Conservation (phyloP, 2,888 invertebrate genomes). For the Sthenelais limicola region DNA sequence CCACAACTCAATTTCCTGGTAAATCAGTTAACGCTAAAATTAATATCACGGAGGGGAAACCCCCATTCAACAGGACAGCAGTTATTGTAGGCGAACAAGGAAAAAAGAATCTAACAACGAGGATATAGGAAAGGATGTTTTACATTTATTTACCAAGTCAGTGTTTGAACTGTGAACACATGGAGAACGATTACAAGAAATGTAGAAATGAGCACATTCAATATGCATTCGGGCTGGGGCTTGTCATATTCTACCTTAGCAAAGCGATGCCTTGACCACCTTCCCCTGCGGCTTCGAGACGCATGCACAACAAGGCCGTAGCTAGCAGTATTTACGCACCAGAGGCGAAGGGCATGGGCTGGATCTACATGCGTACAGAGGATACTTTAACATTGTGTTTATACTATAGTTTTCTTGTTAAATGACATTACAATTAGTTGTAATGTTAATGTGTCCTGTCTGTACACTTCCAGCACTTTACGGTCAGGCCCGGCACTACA, state of each 20-base stretch:
- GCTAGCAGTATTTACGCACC: constrained; percentile 40
- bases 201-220: constrained; percentile 40
- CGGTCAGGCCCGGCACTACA: constrained; percentile 35
- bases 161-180: constrained; percentile 39
- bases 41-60: too few species aligned
- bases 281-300: constrained; percentile 39
- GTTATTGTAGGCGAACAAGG: too few species aligned
- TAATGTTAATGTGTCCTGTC: too few species aligned
- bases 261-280: constrained; percentile 35
- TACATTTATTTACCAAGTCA: constrained; percentile 40
- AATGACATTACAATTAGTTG: too few species aligned
- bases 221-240: constrained; percentile 39
- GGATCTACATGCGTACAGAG: constrained; percentile 14
- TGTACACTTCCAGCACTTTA: too few species aligned
- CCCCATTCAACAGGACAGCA: too few species aligned
- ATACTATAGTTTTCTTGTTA: too few species aligned
- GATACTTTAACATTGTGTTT: too few species aligned
- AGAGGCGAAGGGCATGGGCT: constrained; percentile 31
- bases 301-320: constrained; percentile 36
- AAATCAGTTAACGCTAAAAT: too few species aligned
- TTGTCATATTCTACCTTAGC: constrained; percentile 38
- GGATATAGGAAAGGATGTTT: constrained; percentile 39
- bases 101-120: too few species aligned
- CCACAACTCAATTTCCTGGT: too few species aligned
- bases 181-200: constrained; percentile 40